Base-by-base conservation (phyloP, 30 jellyfish, hydroid and myxozoan species). In the Calvadosia cruxmelitensis region DNA sequence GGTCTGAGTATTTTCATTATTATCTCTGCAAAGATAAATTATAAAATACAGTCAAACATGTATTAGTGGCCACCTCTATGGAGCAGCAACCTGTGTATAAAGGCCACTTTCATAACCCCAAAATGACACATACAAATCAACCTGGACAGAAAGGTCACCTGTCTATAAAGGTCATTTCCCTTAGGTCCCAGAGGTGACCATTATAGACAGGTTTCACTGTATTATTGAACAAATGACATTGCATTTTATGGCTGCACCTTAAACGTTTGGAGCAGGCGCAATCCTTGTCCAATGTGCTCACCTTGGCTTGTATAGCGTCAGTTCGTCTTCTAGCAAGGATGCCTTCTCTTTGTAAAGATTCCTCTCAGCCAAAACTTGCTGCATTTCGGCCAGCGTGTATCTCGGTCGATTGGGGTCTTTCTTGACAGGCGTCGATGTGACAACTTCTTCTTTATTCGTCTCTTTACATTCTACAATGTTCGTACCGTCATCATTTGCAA, bases 331-430 rank as follows among this genome's bases (percentile, higher is more conserved):
- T 49, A 91, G 67, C 42, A 81, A 77, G 27, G 75, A 31, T 65
- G 73, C 84, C 63, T 80, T 73, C 24, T 83, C 93, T 53, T 91
- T 82, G 70, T 34, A 91, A 15, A 75, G 53, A 53, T 91, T 91
- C 66, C 95, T 77, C 74, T 91, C 95, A 32, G 76, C 93, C 15
- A 91, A 82, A 29, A 91, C 93, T 66, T 71, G 89, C 74, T 91
- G 95, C 99, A 91, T 91, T 72, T 91, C 99, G 1, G 77, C 77
- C 61, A 82, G 52, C 5, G 99, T 91, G 63, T 82, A 91, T 63
- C 99, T 70, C 16, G 99, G 99, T 50, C 99, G 80, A 67, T 91
- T 76, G 5, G 99, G 99, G 70, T 91, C 95, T 62, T 91, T 91
- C 71, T 64, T 79, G 42, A 50, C 63, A 0, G 84, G 92, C 42